Percentiles rank a stretch among this genome's conserved stretches.
Evolutionary conservation across 2,113 vertebrate species (phyloP).

Genomic region (Pachycephala philippinensis): DNA sequence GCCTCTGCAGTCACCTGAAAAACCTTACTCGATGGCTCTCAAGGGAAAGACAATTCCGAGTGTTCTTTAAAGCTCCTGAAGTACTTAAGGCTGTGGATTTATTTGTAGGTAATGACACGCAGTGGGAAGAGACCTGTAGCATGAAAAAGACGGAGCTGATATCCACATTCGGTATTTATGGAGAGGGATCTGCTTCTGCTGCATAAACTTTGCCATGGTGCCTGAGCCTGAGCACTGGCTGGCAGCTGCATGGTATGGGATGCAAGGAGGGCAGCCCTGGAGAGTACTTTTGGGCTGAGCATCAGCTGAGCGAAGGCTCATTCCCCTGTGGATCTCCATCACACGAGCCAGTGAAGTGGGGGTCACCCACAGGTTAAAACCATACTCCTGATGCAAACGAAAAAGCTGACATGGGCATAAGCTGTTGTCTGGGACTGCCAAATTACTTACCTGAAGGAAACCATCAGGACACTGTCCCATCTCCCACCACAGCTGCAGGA

Average conservation of each 20-base stretch:
- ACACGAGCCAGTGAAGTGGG: background rate
- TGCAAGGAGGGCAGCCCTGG: background rate
- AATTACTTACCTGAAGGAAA: background rate
- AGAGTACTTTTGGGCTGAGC: rapidly evolving
- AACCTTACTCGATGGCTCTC: background rate
- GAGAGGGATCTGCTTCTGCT: background rate
- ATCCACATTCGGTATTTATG: background rate
- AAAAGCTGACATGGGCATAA: rapidly evolving
- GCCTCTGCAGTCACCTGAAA: background rate
- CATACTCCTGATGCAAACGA: background rate
- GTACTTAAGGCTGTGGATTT: background rate
- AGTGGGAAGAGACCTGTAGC: background rate
- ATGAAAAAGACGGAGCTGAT: background rate
- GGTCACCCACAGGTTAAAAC: background rate
- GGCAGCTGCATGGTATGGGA: background rate
- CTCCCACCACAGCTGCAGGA: background rate
- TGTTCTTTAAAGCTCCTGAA: background rate
- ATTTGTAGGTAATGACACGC: background rate
- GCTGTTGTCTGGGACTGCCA: background rate
- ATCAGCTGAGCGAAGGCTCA: background rate
- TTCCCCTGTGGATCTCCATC: background rate
- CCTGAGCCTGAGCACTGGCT: background rate
- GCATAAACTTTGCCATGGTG: background rate
- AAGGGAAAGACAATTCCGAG: background rate
- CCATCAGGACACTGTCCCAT: background rate